These are phyloP conservation scores for Potorous gilbertii DNA, from an alignment of 2,797 vertebrate genomes.

Conservation along the genomic window DNA sequence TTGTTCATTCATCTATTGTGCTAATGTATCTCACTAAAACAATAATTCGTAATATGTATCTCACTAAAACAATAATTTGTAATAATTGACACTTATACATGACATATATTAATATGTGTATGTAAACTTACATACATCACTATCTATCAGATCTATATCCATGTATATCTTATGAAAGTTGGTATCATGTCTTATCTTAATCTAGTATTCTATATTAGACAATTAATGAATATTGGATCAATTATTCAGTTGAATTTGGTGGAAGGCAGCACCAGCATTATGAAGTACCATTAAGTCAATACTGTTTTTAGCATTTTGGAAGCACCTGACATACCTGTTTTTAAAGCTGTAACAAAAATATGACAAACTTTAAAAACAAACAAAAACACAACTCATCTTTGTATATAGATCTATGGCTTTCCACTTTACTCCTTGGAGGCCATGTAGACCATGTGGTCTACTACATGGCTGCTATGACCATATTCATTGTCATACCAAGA, in stretches of 20 bases:
- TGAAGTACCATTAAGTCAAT: background rate
- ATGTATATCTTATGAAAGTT: background rate
- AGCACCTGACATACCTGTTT: background rate
- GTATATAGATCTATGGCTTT: slow-evolving; percentile 13
- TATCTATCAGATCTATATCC: background rate
- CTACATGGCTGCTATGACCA: too few relatives aligned
- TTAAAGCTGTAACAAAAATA: background rate
- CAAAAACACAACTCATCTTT: background rate
- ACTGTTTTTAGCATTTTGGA: background rate
- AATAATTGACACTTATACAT: background rate
- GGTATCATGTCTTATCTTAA: background rate
- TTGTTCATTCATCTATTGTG: background rate
- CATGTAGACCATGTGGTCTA: too few relatives aligned
- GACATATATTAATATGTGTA: background rate
- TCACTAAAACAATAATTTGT: too few relatives aligned
- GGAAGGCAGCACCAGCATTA: background rate
- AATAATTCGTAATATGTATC: background rate
- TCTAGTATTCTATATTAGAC: background rate
- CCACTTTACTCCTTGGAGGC: too few relatives aligned
- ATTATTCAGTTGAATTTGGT: background rate
- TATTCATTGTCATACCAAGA: too few relatives aligned
- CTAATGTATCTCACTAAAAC: background rate
- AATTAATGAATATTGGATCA: background rate
- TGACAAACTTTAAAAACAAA: slow-evolving; percentile 20
- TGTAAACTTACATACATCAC: background rate